Base-by-base conservation (phyloP, 2,113 vertebrate species). In the Falcunculus frontatus region DNA sequence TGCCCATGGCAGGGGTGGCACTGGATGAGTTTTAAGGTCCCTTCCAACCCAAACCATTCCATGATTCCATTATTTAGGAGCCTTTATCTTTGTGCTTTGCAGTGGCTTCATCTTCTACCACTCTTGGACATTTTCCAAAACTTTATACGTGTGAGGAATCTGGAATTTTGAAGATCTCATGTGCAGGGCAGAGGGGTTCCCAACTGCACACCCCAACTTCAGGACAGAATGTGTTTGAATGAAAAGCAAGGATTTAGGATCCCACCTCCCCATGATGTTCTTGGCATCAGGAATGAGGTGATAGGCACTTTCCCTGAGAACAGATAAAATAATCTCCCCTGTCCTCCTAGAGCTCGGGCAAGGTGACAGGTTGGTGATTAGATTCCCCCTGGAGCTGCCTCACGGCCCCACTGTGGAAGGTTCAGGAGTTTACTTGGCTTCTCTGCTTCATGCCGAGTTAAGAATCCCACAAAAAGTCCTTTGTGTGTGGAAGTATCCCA, bases 391-490 rank as follows among this genome's bases (percentile, higher is more conserved):
- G 84, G 77, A 89, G 65, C 70, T 94, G 84, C 73, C 56, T 87
- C 69, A 22, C 1, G 30, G 76, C n/a, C 76, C 47, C 33, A 6
- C 14, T 75, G 41, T 23, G 53, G 35, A 72, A 52, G 12, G 77
- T 85, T 94, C 84, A 85, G 78, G 47, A 73, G 70, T 95, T 94
- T 73, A 79, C 8, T 95, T 95, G 91, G 89, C 74, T 82, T 62
- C 89, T 87, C 70, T 79, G 41, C 32, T 76, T 89, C 42, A 9
- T 15, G 53, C 73, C 1, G 7, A 69, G 65, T 10, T 76, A 67
- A 85, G 49, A n/a, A 50, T 4, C 50, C 65, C 64, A 57, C 72
- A 93, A 67, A 20, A 89, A n/a, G 56, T 33, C 47, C 53, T 84
- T 91, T 94, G 41, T 84, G 56, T 87, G 53, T 30, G 74, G 22